Conservation (phyloP, 2,888 invertebrate genomes). For the Diploptera punctata region DNA sequence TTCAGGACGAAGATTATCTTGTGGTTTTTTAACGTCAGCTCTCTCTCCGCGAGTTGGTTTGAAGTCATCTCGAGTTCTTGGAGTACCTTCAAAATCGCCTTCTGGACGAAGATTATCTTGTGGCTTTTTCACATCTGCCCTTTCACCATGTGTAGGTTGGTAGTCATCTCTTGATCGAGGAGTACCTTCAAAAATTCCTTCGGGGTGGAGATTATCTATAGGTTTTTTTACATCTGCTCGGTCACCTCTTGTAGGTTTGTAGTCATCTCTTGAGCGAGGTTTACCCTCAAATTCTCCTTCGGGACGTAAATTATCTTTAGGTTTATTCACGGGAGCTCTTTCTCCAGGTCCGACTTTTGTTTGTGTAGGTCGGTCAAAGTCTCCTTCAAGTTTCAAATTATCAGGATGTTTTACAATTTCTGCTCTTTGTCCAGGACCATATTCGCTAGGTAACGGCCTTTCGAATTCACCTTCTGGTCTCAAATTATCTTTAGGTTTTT, state of each 20-base stretch:
- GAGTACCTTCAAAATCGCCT: conserved; percentile 56
- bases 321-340: conserved; percentile 46
- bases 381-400: conserved; percentile 61
- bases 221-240: conserved; percentile 49
- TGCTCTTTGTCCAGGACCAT: conserved; percentile 53
- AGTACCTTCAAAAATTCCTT: conserved; percentile 57
- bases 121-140: conserved; percentile 63
- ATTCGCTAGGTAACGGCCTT: conserved; percentile 36
- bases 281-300: conserved; percentile 52
- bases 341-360: conserved; percentile 49
- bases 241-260: conserved; percentile 41
- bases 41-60: conserved; percentile 55
- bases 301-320: conserved; percentile 47
- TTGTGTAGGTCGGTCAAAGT: conserved; percentile 52
- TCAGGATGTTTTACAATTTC: conserved; percentile 52
- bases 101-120: conserved; percentile 64
- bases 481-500: conserved; percentile 49
- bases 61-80: conserved; percentile 64
- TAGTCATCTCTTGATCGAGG: conserved; percentile 54
- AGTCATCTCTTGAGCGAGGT: conserved; percentile 41
- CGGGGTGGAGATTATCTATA: conserved; percentile 56
- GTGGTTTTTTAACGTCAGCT: conserved; percentile 46
- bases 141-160: conserved; percentile 54
- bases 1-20: conserved; percentile 60
- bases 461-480: conserved; percentile 53